phyloP scores from a whole-genome alignment of 1,140 invertebrate species.

The Lasioglossum baleicum region DNA sequence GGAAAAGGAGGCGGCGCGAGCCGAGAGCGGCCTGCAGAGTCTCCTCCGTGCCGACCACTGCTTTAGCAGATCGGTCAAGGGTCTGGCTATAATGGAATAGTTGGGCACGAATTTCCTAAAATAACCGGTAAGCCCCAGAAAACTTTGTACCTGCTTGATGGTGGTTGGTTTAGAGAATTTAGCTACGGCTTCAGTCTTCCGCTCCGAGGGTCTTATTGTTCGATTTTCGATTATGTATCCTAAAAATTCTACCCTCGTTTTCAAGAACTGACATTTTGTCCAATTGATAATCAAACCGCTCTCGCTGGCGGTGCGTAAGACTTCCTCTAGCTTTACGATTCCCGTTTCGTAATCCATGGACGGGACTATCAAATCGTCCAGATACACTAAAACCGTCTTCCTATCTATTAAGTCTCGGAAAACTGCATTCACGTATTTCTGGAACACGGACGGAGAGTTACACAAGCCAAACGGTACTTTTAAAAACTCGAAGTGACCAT shows the following conservation, averaged over 20 bases:
- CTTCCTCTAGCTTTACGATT: neutral
- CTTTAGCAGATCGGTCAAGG: neutral
- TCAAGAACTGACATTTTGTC: neutral
- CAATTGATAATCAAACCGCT: neutral
- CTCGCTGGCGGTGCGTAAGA: neutral
- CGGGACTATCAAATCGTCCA: constrained; percentile 45
- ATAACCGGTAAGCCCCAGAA: neutral
- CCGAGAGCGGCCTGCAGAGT: too few relatives aligned
- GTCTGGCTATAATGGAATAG: neutral
- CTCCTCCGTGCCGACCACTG: too few relatives aligned
- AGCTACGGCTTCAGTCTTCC: neutral
- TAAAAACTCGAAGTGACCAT: too few relatives aligned
- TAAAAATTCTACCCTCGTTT: neutral
- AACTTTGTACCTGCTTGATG: neutral
- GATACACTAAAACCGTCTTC: constrained; percentile 13
- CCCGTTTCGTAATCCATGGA: neutral
- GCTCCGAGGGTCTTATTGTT: neutral
- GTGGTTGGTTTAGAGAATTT: neutral
- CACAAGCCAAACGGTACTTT: too few relatives aligned
- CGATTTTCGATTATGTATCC: neutral
- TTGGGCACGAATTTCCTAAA: neutral
- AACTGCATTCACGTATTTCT: constrained; percentile 38
- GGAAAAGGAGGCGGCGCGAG: too few relatives aligned
- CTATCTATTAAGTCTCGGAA: constrained; percentile 24
- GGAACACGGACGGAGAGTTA: constrained; percentile 16